A percentile compares a stretch with the other conserved stretches of the same genome.
These are phyloP conservation scores for Scatophagus argus DNA, from an alignment of 2,113 vertebrate species.

Conservation along the genomic window DNA sequence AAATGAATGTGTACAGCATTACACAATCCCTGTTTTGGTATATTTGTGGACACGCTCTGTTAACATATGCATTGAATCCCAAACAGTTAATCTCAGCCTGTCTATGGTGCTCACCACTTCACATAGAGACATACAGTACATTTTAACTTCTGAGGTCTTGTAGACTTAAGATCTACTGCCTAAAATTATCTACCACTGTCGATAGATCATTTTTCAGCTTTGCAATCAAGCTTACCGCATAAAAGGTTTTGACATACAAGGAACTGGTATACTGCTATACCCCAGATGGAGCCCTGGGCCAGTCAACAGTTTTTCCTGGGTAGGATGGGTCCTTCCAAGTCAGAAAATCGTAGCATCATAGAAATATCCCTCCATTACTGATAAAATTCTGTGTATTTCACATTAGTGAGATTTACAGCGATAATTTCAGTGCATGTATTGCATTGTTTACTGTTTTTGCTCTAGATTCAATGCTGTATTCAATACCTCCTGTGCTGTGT, in stretches of 20 bases:
- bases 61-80: neutral
- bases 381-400: neutral
- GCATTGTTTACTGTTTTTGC: neutral
- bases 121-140: neutral
- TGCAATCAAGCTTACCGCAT: no score
- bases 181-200: neutral
- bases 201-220: neutral
- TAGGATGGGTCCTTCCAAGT: no score
- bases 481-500: neutral
- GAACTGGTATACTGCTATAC: no score
- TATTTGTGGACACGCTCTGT: neutral
- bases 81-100: neutral
- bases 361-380: neutral
- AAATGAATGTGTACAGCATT: neutral
- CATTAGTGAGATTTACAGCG: neutral
- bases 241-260: no score
- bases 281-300: no score
- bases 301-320: no score
- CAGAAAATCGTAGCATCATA: no score
- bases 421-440: neutral
- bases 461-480: neutral
- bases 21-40: neutral
- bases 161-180: fast-evolving
- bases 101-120: neutral
- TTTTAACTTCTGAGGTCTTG: neutral